Conservation (phyloP, 35 echinoderm and acorn worm genomes). For the Ophioderma brevispina region DNA sequence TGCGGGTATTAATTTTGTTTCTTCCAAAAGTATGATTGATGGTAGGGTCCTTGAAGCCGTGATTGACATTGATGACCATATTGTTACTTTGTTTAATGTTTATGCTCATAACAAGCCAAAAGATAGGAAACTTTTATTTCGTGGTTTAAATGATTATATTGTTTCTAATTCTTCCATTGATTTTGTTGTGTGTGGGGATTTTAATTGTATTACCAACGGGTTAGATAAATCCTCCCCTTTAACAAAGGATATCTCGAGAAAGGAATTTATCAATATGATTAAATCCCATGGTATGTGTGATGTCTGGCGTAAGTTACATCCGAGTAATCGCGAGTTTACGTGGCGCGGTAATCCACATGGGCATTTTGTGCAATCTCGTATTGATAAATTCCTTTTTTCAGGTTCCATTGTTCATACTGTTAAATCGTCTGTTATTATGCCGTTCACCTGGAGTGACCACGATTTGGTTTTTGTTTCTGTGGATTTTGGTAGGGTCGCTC, state of each 20-base stretch:
- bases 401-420: neutral
- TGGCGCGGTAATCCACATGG: neutral
- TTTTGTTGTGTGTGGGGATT: conserved; percentile 11
- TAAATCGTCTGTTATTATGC: neutral
- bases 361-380: conserved; percentile 4
- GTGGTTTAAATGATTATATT: too few relatives aligned
- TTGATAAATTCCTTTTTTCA: conserved; percentile 3
- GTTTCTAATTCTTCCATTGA: neutral
- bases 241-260: neutral
- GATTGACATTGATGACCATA: too few relatives aligned
- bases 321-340: too few relatives aligned
- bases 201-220: conserved; percentile 7
- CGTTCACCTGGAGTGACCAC: conserved; percentile 1
- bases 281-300: neutral
- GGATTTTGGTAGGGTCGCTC: neutral
- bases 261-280: neutral
- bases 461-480: neutral
- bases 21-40: too few relatives aligned
- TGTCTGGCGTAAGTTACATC: too few relatives aligned
- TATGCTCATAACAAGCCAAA: neutral
- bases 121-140: neutral
- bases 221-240: neutral
- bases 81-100: neutral
- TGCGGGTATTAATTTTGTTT: too few relatives aligned
- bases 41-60: too few relatives aligned